These are phyloP conservation scores for Champsocephalus esox DNA, from an alignment of 2,797 vertebrate species.

Conservation along the genomic window DNA sequence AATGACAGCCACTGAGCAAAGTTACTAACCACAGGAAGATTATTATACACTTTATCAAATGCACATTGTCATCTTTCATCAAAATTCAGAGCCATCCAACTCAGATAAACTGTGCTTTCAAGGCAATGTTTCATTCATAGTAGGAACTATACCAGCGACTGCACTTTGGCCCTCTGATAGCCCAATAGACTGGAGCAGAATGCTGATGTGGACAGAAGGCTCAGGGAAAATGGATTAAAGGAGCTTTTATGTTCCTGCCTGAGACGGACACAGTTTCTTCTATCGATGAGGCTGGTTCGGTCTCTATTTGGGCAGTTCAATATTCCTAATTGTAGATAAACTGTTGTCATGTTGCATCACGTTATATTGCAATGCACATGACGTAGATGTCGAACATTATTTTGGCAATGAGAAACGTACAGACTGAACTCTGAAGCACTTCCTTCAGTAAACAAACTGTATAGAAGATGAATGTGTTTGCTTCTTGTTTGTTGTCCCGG, in stretches of 20 bases:
- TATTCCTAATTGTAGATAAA: neutral
- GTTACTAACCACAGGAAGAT: slow-evolving; percentile 10
- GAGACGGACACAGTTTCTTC: neutral
- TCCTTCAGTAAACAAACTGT: neutral
- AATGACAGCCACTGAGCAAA: slow-evolving; percentile 13
- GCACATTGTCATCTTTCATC: slow-evolving; percentile 1
- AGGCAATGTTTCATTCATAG: slow-evolving; percentile 8
- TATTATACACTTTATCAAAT: slow-evolving; percentile 10
- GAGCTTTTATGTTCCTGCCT: slow-evolving; percentile 17
- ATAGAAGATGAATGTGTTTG: neutral
- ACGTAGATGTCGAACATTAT: no score
- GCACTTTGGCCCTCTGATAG: slow-evolving; percentile 9
- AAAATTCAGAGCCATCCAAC: neutral
- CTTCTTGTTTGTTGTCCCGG: no score
- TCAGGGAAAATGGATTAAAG: neutral
- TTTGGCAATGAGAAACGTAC: neutral
- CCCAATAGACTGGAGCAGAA: neutral
- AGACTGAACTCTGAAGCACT: neutral
- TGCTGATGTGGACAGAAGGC: neutral
- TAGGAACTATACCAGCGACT: slow-evolving; percentile 6
- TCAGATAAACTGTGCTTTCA: neutral
- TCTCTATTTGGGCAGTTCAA: neutral
- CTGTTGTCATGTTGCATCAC: no score
- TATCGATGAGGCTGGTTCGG: neutral
- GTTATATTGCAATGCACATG: neutral